Evolutionary conservation across 2,797 vertebrate species (phyloP), one percentile per base, ranked within the genome.

Genomic region (Remorina albescens): DNA sequence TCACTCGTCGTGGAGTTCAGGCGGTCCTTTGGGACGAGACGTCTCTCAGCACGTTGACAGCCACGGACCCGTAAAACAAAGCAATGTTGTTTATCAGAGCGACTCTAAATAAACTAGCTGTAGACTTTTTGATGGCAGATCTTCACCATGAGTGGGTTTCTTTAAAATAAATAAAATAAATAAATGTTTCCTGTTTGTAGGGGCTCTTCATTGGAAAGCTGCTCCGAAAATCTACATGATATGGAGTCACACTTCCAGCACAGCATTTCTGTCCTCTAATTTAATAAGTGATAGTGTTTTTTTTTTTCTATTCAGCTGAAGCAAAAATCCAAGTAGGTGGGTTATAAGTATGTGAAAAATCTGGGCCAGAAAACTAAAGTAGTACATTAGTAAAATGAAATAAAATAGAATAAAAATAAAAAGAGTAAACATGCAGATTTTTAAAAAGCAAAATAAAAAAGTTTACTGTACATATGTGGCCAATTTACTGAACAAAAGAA

Each of bases 1-100:
- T 81, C 71, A 80, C 72, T 61, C 37, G 74, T 79, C 64, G n/a
- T 18, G 23, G 56, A 74, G 44, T 41, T 56, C 47, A 74, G 28
- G 74, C 70, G 62, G 42, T 66, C 37, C 42, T 65, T 47, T 70
- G 60, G 71, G 63, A 74, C 19, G 7, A 8, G n/a, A 60, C 41
- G 36, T 37, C 42, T 62, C 34, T 78, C n/a, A 26, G 55, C 25
- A 46, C 6, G 61, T n/a, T 79, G 75, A 80, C 76, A 85, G 64
- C 75, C 10, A 4, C 6, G 42, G 39, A 67, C 10, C 37, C 67
- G 55, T 55, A 57, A 76, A 72, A 68, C 63, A 67, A 79, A 78
- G 23, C 50, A 39, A 51, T 59, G 69, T n/a, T 67, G 61, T 41
- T 47, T 55, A 74, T 76, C 65, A 66, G 26, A 72, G 49, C 1